Conservation (phyloP, 2,888 invertebrate species). For the Clivina fossor region DNA sequence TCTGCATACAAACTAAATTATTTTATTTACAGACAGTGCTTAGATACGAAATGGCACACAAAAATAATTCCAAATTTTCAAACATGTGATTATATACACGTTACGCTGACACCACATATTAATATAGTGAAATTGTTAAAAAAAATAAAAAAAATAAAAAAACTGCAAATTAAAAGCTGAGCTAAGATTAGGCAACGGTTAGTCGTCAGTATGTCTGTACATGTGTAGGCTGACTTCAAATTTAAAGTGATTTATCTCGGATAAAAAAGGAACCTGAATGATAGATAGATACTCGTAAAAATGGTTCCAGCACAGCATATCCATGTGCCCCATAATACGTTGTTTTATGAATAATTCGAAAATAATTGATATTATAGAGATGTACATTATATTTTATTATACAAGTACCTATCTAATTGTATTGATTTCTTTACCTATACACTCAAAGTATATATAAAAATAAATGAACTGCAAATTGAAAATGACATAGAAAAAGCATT, state of each 20-base stretch:
- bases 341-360: too few species aligned
- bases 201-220: conserved; percentile 54
- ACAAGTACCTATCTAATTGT: too few species aligned
- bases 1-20: conserved; percentile 30
- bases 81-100: conserved; percentile 31
- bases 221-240: conserved; percentile 52
- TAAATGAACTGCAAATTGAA: too few species aligned
- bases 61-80: conserved; percentile 30
- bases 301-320: conserved; percentile 32
- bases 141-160: conserved; percentile 36
- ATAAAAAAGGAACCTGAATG: conserved; percentile 16
- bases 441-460: too few species aligned
- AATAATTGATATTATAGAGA: too few species aligned
- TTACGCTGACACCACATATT: conserved; percentile 32
- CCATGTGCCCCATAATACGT: conserved; percentile 22
- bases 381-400: too few species aligned
- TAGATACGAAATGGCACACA: conserved; percentile 35
- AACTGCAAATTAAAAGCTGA: conserved; percentile 56
- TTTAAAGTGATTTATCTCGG: conserved; percentile 28
- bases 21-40: conserved; percentile 31
- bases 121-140: conserved; percentile 26
- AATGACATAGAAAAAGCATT: too few species aligned
- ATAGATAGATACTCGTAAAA: conserved; percentile 19
- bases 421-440: too few species aligned
- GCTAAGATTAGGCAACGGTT: conserved; percentile 56